These are phyloP conservation scores for Siniperca knerii DNA, from an alignment of 2,113 vertebrate species.

Conservation along the genomic window DNA sequence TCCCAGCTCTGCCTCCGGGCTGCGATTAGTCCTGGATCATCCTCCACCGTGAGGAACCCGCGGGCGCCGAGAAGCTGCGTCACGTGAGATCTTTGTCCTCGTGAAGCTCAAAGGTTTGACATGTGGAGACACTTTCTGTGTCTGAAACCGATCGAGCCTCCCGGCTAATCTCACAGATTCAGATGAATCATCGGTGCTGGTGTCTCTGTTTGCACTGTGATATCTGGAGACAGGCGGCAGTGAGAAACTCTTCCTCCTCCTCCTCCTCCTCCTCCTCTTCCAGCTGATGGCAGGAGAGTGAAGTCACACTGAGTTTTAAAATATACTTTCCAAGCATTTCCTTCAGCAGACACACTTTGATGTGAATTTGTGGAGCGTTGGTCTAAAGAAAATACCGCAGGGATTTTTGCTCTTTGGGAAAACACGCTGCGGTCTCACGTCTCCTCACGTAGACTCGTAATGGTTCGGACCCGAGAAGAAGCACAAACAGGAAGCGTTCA, in stretches of 20 bases:
- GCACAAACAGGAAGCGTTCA: background rate
- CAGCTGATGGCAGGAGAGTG: slow-evolving; percentile 75
- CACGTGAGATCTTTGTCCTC: slow-evolving; percentile 30
- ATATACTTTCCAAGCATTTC: slow-evolving; percentile 84
- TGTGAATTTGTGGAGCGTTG: slow-evolving; percentile 85
- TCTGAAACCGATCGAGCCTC: slow-evolving; percentile 11
- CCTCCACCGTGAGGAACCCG: background rate
- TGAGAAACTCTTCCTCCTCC: slow-evolving; percentile 65
- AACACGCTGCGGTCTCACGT: slow-evolving; percentile 72
- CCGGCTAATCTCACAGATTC: background rate
- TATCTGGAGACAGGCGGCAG: slow-evolving; percentile 46
- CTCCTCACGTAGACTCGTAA: slow-evolving; percentile 70
- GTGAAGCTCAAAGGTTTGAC: background rate
- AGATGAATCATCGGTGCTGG: background rate
- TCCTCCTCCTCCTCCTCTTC: slow-evolving; percentile 57
- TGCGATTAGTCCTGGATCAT: background rate
- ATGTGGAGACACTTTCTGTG: background rate
- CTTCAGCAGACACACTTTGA: slow-evolving; percentile 86
- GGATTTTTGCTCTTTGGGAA: slow-evolving; percentile 81
- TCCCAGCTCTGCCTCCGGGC: slow-evolving; percentile 29
- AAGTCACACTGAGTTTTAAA: slow-evolving; percentile 90
- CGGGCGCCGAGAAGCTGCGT: background rate
- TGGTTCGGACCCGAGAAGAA: slow-evolving; percentile 6
- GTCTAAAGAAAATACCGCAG: slow-evolving; percentile 87
- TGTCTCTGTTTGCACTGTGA: background rate